Conservation (phyloP, 2,888 invertebrate genomes). For the Phyto melanocephala region DNA sequence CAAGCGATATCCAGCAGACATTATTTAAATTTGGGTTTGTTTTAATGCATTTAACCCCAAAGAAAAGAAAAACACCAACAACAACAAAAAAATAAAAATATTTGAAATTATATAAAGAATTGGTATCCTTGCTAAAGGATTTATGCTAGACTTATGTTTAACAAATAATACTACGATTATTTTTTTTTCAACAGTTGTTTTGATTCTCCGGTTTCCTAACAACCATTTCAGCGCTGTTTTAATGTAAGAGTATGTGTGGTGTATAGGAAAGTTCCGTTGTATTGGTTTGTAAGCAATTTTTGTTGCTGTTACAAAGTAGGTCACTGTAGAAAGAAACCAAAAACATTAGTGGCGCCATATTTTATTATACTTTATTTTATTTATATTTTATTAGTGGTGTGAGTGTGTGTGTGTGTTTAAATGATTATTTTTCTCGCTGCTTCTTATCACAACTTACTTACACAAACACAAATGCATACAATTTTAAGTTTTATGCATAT, state of each 20-base stretch:
- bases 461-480: slow-evolving; percentile 12
- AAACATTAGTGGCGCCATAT: slow-evolving; percentile 65
- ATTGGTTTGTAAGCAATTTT: slow-evolving; percentile 22
- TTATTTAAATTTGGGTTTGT: slow-evolving; percentile 30
- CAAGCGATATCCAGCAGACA: slow-evolving; percentile 39
- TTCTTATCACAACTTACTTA: neutral
- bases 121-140: slow-evolving; percentile 59
- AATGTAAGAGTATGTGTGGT: neutral
- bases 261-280: neutral
- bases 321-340: slow-evolving; percentile 56
- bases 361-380: slow-evolving; percentile 47
- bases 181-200: slow-evolving; percentile 32
- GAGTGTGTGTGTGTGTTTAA: too few species aligned
- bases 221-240: neutral
- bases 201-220: slow-evolving; percentile 18
- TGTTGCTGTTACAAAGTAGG: slow-evolving; percentile 50
- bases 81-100: neutral
- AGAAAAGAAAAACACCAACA: neutral
- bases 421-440: neutral
- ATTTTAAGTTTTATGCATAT: slow-evolving; percentile 59
- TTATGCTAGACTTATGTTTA: slow-evolving; percentile 61
- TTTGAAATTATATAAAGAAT: slow-evolving; percentile 34
- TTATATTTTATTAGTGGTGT: slow-evolving; percentile 6
- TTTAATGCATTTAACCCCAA: slow-evolving; percentile 26
- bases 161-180: slow-evolving; percentile 51